These are phyloP conservation scores for Hypena proboscidalis DNA, from an alignment of 2,888 invertebrate genomes.

Conservation along the genomic window DNA sequence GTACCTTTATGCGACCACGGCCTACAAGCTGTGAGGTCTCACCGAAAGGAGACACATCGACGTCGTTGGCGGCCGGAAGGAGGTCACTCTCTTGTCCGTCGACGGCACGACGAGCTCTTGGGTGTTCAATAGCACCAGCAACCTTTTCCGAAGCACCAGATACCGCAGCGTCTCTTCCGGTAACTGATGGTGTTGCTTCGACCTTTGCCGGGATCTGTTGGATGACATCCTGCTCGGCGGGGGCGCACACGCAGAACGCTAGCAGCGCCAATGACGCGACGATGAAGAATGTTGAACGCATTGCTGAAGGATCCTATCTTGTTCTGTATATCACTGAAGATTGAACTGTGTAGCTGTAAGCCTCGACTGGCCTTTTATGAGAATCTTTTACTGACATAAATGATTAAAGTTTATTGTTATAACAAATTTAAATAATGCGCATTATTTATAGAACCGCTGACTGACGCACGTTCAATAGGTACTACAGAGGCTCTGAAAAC, in stretches of 20 bases:
- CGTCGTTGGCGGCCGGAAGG: constrained; percentile 64
- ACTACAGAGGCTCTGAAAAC: constrained; percentile 54
- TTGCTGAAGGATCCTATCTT: constrained; percentile 76
- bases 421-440: constrained; percentile 61
- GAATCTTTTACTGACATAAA: constrained; percentile 61
- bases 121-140: constrained; percentile 65
- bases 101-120: constrained; percentile 62
- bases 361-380: constrained; percentile 57
- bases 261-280: constrained; percentile 77
- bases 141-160: constrained; percentile 77
- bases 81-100: constrained; percentile 72
- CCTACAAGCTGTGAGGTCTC: constrained; percentile 64
- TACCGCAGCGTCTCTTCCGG: constrained; percentile 67
- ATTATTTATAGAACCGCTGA: constrained; percentile 62
- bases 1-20: constrained; percentile 70
- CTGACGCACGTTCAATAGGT: constrained; percentile 66
- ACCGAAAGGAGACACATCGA: constrained; percentile 69
- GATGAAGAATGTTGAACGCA: constrained; percentile 75
- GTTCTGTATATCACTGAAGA: constrained; percentile 49
- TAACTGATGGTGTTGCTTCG: constrained; percentile 78
- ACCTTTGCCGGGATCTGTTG: constrained; percentile 74
- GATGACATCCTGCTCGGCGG: constrained; percentile 69
- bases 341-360: constrained; percentile 45
- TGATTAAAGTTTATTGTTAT: constrained; percentile 66
- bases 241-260: constrained; percentile 72